A percentile compares a stretch with the other conserved stretches of the same genome.
Evolutionary conservation across 2,797 vertebrate genomes (phyloP).

Genomic region (Austrolebias charrua): DNA sequence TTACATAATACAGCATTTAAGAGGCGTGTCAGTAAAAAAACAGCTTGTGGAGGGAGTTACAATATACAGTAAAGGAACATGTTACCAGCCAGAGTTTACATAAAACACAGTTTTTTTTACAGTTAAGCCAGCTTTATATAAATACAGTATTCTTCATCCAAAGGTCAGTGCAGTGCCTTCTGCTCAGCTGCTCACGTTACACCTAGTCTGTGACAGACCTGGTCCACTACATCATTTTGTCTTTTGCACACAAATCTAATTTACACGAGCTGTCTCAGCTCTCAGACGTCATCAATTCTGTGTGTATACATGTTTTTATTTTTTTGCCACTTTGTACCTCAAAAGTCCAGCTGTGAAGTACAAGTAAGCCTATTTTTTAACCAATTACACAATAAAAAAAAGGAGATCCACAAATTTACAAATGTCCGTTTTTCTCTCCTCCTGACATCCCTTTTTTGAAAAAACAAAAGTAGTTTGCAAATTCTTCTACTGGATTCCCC

Average conservation of each 20-base stretch:
- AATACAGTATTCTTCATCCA: conserved; percentile 86
- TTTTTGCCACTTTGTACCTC: conserved; percentile 80
- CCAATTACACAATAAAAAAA: conserved; percentile 78
- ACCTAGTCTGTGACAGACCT: conserved; percentile 68
- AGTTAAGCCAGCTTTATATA: conserved; percentile 81
- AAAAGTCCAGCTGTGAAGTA: conserved; percentile 90
- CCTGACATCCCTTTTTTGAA: conserved; percentile 70
- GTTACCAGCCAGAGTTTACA: conserved; percentile 71
- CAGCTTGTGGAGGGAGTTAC: conserved; percentile 42
- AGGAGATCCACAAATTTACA: conserved; percentile 74
- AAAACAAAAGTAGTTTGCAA: conserved; percentile 40
- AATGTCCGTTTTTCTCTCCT: conserved; percentile 66
- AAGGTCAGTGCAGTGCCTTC: conserved; percentile 83
- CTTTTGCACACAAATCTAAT: conserved; percentile 59
- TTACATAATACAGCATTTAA: conserved; percentile 74
- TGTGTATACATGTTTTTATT: conserved; percentile 26
- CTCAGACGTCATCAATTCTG: conserved; percentile 41
- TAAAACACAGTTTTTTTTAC: conserved; percentile 68
- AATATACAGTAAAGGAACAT: conserved; percentile 48
- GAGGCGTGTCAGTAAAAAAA: conserved; percentile 66
- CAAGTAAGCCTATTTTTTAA: conserved; percentile 69
- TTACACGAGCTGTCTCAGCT: conserved; percentile 62
- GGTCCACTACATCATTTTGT: conserved; percentile 64
- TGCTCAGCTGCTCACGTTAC: conserved; percentile 59
- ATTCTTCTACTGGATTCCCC: conserved; percentile 88